A percentile compares a stretch with the other conserved stretches of the same genome.
Conservation (phyloP, 2,113 vertebrate genomes). For the Osmerus eperlanus region DNA sequence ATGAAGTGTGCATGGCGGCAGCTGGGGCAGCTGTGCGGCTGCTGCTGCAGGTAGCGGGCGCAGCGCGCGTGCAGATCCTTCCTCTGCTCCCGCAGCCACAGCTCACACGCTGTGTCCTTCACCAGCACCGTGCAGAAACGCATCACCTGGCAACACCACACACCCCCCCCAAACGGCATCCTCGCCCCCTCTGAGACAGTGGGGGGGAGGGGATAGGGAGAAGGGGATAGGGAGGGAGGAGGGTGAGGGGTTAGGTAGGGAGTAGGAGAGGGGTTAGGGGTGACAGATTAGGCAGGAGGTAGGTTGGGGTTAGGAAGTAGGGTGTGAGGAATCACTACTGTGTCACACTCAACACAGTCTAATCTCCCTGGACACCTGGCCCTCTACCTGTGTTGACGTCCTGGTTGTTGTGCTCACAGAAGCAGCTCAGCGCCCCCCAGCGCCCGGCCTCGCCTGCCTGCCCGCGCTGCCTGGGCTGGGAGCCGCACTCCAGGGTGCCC, state of each 20-base stretch:
- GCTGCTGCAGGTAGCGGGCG: background rate
- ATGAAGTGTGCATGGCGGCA: constrained; percentile 1
- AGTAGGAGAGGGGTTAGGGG: too few relatives aligned
- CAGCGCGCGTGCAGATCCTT: constrained; percentile 8
- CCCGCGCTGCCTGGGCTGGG: background rate
- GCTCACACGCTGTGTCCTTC: constrained; percentile 10
- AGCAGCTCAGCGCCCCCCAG: constrained; percentile 9
- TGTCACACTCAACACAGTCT: too few relatives aligned
- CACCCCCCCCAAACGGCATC: background rate
- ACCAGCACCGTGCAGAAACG: constrained; percentile 20
- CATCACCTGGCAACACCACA: constrained; percentile 17
- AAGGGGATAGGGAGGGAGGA: background rate
- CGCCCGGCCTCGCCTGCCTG: background rate
- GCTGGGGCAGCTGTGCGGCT: background rate
- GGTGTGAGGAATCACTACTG: background rate
- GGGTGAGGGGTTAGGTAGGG: background rate
- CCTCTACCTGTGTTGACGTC: background rate
- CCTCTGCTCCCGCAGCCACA: constrained; percentile 20
- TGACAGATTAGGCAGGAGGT: too few relatives aligned
- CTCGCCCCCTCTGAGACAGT: background rate
- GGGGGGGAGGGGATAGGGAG: background rate
- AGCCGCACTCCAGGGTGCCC: constrained; percentile 17
- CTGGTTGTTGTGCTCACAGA: background rate
- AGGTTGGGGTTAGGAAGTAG: background rate
- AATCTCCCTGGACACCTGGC: background rate